Evolutionary conservation across 2,113 vertebrate species (phyloP).

Genomic region (Micronycteris hirsuta): DNA sequence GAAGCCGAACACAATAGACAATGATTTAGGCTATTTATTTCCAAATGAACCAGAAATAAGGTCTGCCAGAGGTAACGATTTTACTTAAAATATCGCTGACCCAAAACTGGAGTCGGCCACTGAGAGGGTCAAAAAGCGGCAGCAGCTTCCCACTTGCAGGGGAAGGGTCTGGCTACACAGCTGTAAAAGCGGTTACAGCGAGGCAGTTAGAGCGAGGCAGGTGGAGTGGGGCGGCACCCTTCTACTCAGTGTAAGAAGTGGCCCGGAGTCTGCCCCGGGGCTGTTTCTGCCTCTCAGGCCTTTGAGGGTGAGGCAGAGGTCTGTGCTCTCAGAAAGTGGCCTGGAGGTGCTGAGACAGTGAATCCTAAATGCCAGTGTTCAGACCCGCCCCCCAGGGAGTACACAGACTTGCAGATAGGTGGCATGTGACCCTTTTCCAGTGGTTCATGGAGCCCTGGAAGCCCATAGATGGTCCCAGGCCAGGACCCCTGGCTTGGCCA

Average conservation of each 20-base stretch:
- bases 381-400: background rate
- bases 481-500: background rate
- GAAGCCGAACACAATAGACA: background rate
- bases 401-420: fast-evolving
- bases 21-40: background rate
- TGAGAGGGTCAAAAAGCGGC: background rate
- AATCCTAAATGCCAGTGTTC: fast-evolving
- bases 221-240: background rate
- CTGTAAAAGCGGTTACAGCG: background rate
- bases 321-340: slow-evolving; percentile 1
- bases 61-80: background rate
- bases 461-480: fast-evolving
- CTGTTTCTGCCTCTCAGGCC: background rate
- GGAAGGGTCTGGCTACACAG: background rate
- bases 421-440: fast-evolving
- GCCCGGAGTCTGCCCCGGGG: background rate
- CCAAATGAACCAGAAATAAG: background rate
- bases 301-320: background rate
- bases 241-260: fast-evolving
- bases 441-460: background rate
- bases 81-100: background rate
- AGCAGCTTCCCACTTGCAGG: background rate
- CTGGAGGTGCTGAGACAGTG: background rate
- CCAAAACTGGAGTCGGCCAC: background rate
- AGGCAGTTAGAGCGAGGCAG: too few species aligned